Conservation (phyloP, 2,113 vertebrate species). For the Clarias gariepinus region DNA sequence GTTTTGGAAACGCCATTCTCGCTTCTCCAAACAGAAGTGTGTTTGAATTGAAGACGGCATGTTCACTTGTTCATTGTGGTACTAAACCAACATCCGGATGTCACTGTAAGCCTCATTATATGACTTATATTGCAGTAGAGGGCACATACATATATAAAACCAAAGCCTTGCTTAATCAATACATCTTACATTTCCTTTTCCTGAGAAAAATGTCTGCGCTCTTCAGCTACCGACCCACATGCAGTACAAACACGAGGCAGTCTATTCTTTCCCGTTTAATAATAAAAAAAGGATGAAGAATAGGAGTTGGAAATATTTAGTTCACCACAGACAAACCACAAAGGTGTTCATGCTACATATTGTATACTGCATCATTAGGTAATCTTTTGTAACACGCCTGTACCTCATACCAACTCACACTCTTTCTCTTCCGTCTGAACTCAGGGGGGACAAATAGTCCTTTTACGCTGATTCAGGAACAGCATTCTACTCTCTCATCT, state of each 20-base stretch:
- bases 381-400: conserved; percentile 1
- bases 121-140: background rate
- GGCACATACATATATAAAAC: background rate
- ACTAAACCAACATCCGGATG: background rate
- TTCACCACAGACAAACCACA: background rate
- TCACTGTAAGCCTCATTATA: background rate
- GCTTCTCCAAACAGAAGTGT: conserved; percentile 24
- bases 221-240: background rate
- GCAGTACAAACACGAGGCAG: background rate
- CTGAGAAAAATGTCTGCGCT: background rate
- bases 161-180: background rate
- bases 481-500: background rate
- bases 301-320: background rate
- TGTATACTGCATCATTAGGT: background rate
- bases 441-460: background rate
- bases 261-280: background rate
- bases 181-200: conserved; percentile 3
- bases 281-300: background rate
- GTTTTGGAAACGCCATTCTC: conserved; percentile 2
- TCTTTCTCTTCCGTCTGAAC: background rate
- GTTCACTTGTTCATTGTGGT: background rate
- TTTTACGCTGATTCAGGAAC: background rate
- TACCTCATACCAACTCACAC: background rate
- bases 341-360: background rate
- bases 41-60: background rate